Conservation (phyloP, 2,113 vertebrate genomes). For the Pelecanus crispus region DNA sequence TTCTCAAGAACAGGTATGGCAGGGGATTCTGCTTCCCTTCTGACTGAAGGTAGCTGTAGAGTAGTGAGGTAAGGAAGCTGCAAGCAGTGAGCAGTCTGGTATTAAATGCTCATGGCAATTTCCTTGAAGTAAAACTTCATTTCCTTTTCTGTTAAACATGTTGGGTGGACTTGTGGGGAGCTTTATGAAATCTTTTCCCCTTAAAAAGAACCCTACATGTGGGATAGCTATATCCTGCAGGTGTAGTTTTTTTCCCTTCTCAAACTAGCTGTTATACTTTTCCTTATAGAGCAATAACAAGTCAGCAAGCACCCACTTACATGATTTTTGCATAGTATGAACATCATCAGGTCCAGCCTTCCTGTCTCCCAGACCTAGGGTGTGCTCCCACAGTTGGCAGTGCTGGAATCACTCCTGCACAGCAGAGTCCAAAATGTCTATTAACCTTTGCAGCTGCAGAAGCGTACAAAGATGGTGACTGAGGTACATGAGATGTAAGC, state of each 20-base stretch:
- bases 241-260: not conserved
- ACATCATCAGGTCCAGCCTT: not conserved
- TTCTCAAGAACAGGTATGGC: not conserved
- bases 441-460: not conserved
- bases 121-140: not conserved
- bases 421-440: not conserved
- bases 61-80: not conserved
- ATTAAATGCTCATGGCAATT: not conserved
- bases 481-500: not conserved
- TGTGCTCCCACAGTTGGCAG: not conserved
- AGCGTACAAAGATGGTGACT: not conserved
- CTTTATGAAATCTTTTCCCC: not conserved
- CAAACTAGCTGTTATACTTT: not conserved
- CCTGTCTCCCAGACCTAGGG: not conserved
- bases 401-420: not conserved
- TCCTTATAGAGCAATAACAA: not conserved
- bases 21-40: not conserved
- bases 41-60: not conserved
- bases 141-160: not conserved
- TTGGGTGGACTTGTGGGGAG: not conserved
- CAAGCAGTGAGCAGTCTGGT: not conserved
- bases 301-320: not conserved
- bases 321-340: not conserved
- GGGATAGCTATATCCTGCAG: not conserved
- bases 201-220: not conserved